These are phyloP conservation scores for Schrankia costaestrigalis DNA, from an alignment of 2,888 invertebrate species.

Conservation along the genomic window DNA sequence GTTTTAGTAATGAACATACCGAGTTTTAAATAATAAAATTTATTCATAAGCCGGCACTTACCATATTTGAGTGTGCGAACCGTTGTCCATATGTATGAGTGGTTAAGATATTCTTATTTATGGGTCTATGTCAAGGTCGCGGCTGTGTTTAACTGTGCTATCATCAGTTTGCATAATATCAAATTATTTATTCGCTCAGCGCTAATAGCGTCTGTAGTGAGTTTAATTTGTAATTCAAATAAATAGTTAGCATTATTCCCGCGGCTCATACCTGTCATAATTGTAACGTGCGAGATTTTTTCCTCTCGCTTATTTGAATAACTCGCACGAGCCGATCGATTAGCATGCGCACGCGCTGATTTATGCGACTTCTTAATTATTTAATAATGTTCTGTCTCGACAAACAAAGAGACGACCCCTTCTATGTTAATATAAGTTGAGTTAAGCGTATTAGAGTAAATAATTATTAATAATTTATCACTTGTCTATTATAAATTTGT, in stretches of 20 bases:
- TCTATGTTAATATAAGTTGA: too few species aligned
- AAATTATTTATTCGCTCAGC: slow-evolving; percentile 77
- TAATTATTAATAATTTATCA: too few species aligned
- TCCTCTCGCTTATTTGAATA: slow-evolving; percentile 44
- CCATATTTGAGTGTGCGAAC: slow-evolving; percentile 77
- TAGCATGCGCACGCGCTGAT: slow-evolving; percentile 43
- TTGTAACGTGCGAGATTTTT: slow-evolving; percentile 66
- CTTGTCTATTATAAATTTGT: too few species aligned
- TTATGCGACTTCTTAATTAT: slow-evolving; percentile 31
- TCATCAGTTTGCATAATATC: slow-evolving; percentile 78
- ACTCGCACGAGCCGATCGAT: slow-evolving; percentile 33
- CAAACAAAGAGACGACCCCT: slow-evolving; percentile 15
- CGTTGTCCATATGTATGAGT: slow-evolving; percentile 78
- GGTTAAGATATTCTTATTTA: slow-evolving; percentile 79
- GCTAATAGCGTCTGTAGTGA: slow-evolving; percentile 71
- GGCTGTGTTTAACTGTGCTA: slow-evolving; percentile 60
- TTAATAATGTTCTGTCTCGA: slow-evolving; percentile 13
- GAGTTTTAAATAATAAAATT: slow-evolving; percentile 80
- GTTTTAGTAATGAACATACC: slow-evolving; percentile 81
- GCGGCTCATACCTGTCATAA: slow-evolving; percentile 55
- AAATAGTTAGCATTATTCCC: slow-evolving; percentile 66
- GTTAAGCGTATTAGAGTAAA: too few species aligned
- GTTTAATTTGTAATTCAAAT: slow-evolving; percentile 78
- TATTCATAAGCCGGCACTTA: slow-evolving; percentile 80
- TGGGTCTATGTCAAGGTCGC: slow-evolving; percentile 78